These are phyloP conservation scores for Lymantria dispar DNA, from an alignment of 2,888 invertebrate species.

Conservation along the genomic window DNA sequence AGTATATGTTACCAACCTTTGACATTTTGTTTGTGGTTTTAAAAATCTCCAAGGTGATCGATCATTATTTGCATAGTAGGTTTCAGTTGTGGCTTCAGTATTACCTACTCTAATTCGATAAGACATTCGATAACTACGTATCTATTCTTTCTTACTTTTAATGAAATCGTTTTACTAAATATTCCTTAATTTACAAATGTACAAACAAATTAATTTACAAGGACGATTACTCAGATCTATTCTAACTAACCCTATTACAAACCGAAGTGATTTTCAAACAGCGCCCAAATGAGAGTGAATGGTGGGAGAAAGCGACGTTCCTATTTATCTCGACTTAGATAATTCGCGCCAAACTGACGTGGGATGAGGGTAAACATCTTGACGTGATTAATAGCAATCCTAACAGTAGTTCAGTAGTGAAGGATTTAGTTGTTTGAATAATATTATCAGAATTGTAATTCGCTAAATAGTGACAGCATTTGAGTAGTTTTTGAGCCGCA, in stretches of 20 bases:
- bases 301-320: slow-evolving; percentile 52
- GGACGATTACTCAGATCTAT: slow-evolving; percentile 46
- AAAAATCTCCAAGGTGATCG: no score
- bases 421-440: slow-evolving; percentile 71
- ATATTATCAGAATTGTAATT: slow-evolving; percentile 51
- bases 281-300: slow-evolving; percentile 47
- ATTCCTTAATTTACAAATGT: slow-evolving; percentile 47
- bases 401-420: slow-evolving; percentile 65
- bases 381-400: slow-evolving; percentile 78
- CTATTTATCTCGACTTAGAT: slow-evolving; percentile 74
- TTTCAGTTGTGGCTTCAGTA: no score
- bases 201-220: slow-evolving; percentile 60
- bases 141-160: neutral
- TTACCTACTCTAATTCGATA: no score
- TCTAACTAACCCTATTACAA: slow-evolving; percentile 48
- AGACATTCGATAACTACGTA: no score
- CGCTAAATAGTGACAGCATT: slow-evolving; percentile 33
- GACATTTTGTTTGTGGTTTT: no score
- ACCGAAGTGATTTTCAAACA: slow-evolving; percentile 53
- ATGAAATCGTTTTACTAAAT: slow-evolving; percentile 19
- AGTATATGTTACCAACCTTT: no score
- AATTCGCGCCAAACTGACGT: slow-evolving; percentile 69
- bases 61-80: no score
- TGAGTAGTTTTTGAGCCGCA: neutral
- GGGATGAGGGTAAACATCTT: slow-evolving; percentile 78